phyloP scores from a whole-genome alignment of 1,140 invertebrate genomes.

The Temnothorax nylanderi region DNA sequence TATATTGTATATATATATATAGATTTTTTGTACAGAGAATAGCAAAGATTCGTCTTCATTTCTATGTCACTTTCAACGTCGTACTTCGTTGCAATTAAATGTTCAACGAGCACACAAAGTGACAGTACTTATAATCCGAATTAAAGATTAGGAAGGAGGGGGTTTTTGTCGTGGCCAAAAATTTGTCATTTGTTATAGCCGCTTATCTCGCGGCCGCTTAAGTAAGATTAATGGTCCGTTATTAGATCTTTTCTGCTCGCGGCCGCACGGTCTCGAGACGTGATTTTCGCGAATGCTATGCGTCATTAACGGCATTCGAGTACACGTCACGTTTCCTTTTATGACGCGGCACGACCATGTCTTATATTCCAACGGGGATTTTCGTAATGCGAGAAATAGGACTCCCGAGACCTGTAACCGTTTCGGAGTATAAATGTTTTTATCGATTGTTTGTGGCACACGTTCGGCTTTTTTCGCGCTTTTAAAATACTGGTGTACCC shows the following conservation, averaged over 20 bases:
- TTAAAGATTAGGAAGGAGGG: not conserved
- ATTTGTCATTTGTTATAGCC: conserved; percentile 32
- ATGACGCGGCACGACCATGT: conserved; percentile 32
- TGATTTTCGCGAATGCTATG: not conserved
- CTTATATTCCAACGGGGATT: conserved; percentile 28
- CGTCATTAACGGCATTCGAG: conserved; percentile 19
- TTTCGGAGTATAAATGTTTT: conserved; percentile 32
- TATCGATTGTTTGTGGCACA: conserved; percentile 62
- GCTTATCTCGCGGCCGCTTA: conserved; percentile 16
- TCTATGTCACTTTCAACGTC: not conserved
- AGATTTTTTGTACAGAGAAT: not conserved
- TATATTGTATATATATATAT: no score
- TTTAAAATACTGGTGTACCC: conserved; percentile 41
- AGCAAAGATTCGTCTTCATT: not conserved
- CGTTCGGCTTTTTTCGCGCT: conserved; percentile 35
- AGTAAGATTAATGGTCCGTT: conserved; percentile 45
- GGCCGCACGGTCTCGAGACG: no score
- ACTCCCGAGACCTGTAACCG: conserved; percentile 38
- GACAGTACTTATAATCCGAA: not conserved
- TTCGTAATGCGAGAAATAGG: conserved; percentile 59
- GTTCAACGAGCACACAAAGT: not conserved
- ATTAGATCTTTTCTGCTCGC: conserved; percentile 21
- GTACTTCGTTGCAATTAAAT: not conserved
- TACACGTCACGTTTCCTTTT: conserved; percentile 41
- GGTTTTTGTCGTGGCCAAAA: conserved; percentile 11